phyloP scores from a whole-genome alignment of 2,797 vertebrate species.

The Epinephelus malabaricus region DNA sequence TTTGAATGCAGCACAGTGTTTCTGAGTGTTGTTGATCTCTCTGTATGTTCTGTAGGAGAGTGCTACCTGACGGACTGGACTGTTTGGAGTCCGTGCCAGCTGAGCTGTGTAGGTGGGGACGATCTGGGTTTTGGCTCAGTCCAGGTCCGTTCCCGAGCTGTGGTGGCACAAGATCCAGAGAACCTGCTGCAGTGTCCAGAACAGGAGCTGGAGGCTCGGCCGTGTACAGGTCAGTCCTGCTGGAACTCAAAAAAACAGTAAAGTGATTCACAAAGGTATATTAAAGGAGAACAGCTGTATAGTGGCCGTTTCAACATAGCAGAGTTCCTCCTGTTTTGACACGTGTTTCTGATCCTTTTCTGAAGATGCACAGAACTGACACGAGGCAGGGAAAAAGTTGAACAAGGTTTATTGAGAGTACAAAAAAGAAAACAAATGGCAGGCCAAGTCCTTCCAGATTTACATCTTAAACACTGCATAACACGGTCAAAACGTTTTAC shows the following conservation, averaged over 20 bases:
- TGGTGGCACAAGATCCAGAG: slow-evolving; percentile 94
- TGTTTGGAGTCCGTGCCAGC: slow-evolving; percentile 93
- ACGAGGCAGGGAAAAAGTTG: too few relatives aligned
- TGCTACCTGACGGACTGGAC: slow-evolving; percentile 98
- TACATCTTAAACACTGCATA: too few relatives aligned
- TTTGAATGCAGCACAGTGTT: neutral
- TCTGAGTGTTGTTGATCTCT: neutral
- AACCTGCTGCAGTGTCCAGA: slow-evolving; percentile 96
- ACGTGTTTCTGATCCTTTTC: too few relatives aligned
- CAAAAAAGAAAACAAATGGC: too few relatives aligned
- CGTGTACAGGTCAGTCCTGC: slow-evolving; percentile 88
- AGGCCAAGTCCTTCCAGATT: too few relatives aligned
- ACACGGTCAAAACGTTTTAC: too few relatives aligned
- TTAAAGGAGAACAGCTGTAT: too few relatives aligned
- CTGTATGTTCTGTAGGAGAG: slow-evolving; percentile 86
- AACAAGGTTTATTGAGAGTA: too few relatives aligned
- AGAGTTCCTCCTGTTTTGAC: too few relatives aligned
- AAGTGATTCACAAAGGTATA: neutral
- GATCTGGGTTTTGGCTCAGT: slow-evolving; percentile 94
- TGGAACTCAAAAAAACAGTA: neutral
- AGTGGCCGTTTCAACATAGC: too few relatives aligned
- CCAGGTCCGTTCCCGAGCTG: slow-evolving; percentile 93
- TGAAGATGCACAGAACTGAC: too few relatives aligned
- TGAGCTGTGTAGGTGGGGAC: slow-evolving; percentile 92
- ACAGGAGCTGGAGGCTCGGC: slow-evolving; percentile 92